Evolutionary conservation across 2,797 vertebrate species (phyloP), one percentile per base, ranked within the genome.

Genomic region (Tapirus indicus): DNA sequence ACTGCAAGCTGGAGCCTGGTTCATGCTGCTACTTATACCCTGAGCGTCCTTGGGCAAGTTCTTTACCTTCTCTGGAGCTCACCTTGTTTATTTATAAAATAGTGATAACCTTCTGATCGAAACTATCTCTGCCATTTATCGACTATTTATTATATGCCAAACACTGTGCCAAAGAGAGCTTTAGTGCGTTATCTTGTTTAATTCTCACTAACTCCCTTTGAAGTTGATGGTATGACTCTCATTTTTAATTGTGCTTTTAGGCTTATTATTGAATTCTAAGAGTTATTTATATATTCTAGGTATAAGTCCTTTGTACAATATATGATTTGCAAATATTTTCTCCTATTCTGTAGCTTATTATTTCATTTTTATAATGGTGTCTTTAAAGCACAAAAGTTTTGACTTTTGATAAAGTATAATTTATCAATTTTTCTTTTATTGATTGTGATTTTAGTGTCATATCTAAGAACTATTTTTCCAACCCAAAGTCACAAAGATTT

Each of bases 191-290:
- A 92, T 29, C 47, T 85, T 90, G 64, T 44, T 94, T 97, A 79
- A 84, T 94, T 96, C 66, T 94, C 64, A 95, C 49, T 92, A 91
- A 95, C 74, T 78, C 23, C 25, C 84, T 90, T 83, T 85, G 62
- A 95, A 56, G 14, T 95, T 64, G 69, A 82, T 91, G 35, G 58
- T 60, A 93, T 72, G 41, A 96, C 21, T 94, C 68, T 80, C 38
- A 60, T 83, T 90, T 96, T 91, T 27, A 95, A 91, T 91, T 94
- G 72, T 38, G 58, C 11, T 66, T 87, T 86, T 52, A 84, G 66
- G 77, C 83, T 96, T 94, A 95, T 84, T 96, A 96, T 25, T 94
- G 54, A 94, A 80, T 87, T 94, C 2, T 83, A 93, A 91, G 35
- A 38, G 29, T 85, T 97, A 85, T 90, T 88, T 94, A 93, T 77